Base-by-base conservation (phyloP, 2,113 vertebrate genomes). In the Erinaceus europaeus region DNA sequence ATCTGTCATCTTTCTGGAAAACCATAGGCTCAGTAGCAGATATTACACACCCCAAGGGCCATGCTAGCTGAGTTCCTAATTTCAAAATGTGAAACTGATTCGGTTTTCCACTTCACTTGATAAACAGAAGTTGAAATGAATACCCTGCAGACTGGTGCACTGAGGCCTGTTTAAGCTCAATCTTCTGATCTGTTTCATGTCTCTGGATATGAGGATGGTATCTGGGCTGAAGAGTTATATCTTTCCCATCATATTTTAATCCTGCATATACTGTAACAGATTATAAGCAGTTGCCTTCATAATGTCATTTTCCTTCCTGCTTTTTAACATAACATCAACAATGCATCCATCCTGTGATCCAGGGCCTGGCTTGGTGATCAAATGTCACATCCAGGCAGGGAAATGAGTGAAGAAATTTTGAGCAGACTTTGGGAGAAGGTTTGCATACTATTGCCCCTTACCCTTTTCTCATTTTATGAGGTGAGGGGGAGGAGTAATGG, bases 101-200 rank as follows among this genome's bases (percentile, higher is more conserved):
- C 55, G 2, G 21, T 69, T 84, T 53, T 59, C 6, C 72, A 2
- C 25, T 4, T 32, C 42, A 64, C 34, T 25, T 14, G 65, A 81
- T 69, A 81, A 72, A 34, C 12, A 8, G 9, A 83, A 32, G n/a
- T 59, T 1, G 27, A 23, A 69, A n/a, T 59, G 11, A 21, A 14
- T 23, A 29, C 40, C 46, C 14, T 10, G 6, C 40, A 52, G 7
- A 17, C 38, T 10, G 4, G 10, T 0, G 5, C 1, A 4, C 4
- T n/a, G 1, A n/a, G 9, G 11, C 3, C 27, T 38, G 5, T n/a
- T n/a, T n/a, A n/a, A n/a, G n/a, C 20, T 8, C 32, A 1, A 20
- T 2, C 23, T 53, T 53, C 40, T 20, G 9, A 29, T 48, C 59
- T 15, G 48, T 29, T 75, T 69, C 25, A 48, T 10, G 71, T 50